A percentile compares a stretch with the other conserved stretches of the same genome.
Conservation (phyloP, 2,113 vertebrate genomes). For the Amblyornis subalaris region DNA sequence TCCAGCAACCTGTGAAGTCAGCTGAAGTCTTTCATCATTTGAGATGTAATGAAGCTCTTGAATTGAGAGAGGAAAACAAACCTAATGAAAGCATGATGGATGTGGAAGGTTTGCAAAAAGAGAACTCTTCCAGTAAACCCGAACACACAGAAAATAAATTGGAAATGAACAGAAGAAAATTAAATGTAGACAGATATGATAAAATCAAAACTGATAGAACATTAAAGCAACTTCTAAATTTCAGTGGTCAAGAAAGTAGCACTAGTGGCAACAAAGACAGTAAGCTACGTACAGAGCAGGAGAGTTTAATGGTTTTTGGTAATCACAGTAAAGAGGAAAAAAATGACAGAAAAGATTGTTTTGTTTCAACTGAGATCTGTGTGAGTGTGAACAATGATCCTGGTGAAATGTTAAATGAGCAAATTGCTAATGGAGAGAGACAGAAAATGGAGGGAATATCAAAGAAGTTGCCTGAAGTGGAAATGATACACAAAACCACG, state of each 20-base stretch:
- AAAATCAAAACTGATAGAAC: not conserved
- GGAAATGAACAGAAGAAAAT: not conserved
- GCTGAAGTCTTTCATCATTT: not conserved
- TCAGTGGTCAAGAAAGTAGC: not conserved
- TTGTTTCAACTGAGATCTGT: not conserved
- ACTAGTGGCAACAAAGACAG: not conserved
- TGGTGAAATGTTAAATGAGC: not conserved
- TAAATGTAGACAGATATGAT: not conserved
- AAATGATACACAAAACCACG: not conserved
- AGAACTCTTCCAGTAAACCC: not conserved
- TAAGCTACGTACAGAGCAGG: not conserved
- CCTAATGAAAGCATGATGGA: not conserved
- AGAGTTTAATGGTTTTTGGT: not conserved
- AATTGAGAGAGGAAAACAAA: not conserved
- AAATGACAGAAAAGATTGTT: not conserved
- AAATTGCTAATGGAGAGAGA: not conserved
- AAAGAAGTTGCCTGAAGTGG: not conserved
- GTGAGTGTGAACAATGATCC: not conserved
- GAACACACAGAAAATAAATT: not conserved
- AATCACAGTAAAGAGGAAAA: not conserved
- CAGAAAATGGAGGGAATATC: not conserved
- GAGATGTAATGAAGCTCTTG: not conserved
- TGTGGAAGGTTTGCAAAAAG: not conserved
- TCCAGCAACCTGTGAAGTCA: slow-evolving; percentile 9
- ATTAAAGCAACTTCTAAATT: not conserved